These are phyloP conservation scores for Cryptoprocta ferox DNA, from an alignment of 2,797 vertebrate species.

Conservation along the genomic window DNA sequence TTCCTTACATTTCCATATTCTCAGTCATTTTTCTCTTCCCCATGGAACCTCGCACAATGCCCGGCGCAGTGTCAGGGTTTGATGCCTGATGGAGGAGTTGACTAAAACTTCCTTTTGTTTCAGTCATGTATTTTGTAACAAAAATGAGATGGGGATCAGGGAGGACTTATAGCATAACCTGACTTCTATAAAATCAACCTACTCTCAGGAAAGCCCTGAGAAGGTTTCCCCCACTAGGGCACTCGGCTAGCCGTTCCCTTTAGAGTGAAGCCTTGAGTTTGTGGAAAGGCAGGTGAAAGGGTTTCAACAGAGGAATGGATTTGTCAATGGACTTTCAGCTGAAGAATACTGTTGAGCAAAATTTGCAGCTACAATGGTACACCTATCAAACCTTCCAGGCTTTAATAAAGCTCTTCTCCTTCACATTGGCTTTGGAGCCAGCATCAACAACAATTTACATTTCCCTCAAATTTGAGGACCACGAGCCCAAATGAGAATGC, in stretches of 20 bases:
- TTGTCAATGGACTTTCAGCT: not conserved
- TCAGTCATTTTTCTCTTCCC: not conserved
- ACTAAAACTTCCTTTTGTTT: conserved; percentile 30
- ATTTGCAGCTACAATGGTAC: not conserved
- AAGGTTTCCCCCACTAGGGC: too few species aligned
- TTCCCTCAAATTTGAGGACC: not conserved
- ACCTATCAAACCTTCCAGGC: too few species aligned
- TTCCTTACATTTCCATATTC: not conserved
- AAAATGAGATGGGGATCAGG: conserved; percentile 50
- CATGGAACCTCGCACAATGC: not conserved
- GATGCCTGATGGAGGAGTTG: not conserved
- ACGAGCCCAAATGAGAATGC: not conserved
- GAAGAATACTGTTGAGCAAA: not conserved
- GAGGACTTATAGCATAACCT: not conserved
- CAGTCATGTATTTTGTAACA: not conserved
- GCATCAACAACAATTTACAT: too few species aligned
- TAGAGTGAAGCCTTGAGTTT: not conserved
- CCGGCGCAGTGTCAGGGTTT: not conserved
- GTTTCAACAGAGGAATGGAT: not conserved
- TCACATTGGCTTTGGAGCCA: not conserved
- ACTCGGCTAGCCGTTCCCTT: not conserved
- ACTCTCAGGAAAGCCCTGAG: not conserved
- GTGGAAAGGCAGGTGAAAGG: not conserved
- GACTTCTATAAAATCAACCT: not conserved
- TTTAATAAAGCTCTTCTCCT: not conserved